These are phyloP conservation scores for Odontamblyopus rebecca DNA, from an alignment of 2,797 vertebrate species.

Conservation along the genomic window DNA sequence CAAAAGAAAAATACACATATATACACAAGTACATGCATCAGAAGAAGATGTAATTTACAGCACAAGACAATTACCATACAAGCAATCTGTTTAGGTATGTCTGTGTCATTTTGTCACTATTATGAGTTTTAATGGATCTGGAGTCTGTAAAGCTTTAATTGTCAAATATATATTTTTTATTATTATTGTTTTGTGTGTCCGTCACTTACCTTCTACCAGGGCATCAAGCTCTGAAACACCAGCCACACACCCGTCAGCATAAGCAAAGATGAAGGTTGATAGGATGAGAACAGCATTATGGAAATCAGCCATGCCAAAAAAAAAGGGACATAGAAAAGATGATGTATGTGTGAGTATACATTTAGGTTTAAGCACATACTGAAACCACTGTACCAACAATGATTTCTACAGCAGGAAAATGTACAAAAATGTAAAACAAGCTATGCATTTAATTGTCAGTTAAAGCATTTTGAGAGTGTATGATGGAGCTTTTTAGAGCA, in stretches of 20 bases:
- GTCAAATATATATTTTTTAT: background rate
- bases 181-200: background rate
- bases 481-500: background rate
- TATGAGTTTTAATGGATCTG: background rate
- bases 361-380: background rate
- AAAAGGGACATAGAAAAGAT: background rate
- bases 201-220: background rate
- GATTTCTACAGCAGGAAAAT: background rate
- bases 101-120: background rate
- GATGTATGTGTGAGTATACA: background rate
- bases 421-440: background rate
- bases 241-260: background rate
- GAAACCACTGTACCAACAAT: background rate
- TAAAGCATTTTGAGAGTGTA: background rate
- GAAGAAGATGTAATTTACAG: background rate
- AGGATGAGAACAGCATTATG: background rate
- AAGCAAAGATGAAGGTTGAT: background rate
- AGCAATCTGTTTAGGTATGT: background rate
- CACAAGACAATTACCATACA: background rate
- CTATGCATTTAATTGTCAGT: background rate
- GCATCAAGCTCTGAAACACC: background rate
- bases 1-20: background rate
- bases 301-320: background rate
- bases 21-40: background rate
- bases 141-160: background rate